Percentiles rank a stretch among this genome's conserved stretches.
These are phyloP conservation scores for Diaprepes abbreviatus DNA, from an alignment of 2,888 invertebrate genomes.

Conservation along the genomic window DNA sequence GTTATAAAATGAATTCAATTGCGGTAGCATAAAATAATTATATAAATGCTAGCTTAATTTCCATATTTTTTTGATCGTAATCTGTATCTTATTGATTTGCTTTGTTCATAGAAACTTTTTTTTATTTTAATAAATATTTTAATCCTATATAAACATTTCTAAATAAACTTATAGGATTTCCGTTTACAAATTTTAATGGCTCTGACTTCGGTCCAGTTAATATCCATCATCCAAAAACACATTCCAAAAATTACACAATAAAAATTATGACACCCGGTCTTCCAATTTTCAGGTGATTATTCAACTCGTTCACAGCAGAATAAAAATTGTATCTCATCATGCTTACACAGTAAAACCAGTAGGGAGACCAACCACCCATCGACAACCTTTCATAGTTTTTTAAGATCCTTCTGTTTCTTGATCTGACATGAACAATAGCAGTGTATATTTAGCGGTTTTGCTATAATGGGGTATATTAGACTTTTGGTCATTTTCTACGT, in stretches of 20 bases:
- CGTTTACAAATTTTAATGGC: too few relatives aligned
- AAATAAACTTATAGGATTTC: too few relatives aligned
- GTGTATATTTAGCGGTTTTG: conserved; percentile 24
- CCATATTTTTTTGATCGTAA: too few relatives aligned
- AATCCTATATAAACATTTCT: too few relatives aligned
- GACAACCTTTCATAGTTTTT: conserved; percentile 29
- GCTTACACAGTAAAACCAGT: conserved; percentile 16
- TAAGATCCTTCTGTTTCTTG: conserved; percentile 17
- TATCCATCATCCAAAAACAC: background rate
- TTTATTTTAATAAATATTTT: too few relatives aligned
- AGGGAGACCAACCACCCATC: conserved; percentile 40
- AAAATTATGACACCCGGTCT: conserved; percentile 18
- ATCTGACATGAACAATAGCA: conserved; percentile 10
- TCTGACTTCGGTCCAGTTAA: too few relatives aligned
- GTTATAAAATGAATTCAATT: too few relatives aligned
- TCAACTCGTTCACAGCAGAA: conserved; percentile 32
- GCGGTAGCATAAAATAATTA: too few relatives aligned
- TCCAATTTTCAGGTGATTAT: conserved; percentile 36
- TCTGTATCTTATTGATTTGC: too few relatives aligned
- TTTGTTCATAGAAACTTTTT: too few relatives aligned
- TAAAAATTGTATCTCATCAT: conserved; percentile 24
- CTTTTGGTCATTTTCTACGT: conserved; percentile 28
- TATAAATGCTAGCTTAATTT: too few relatives aligned
- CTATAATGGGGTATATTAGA: conserved; percentile 17
- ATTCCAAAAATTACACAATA: conserved; percentile 2